Evolutionary conservation across 2,113 vertebrate species (phyloP), one percentile per base, ranked within the genome.

Genomic region (Boleophthalmus pectinirostris): DNA sequence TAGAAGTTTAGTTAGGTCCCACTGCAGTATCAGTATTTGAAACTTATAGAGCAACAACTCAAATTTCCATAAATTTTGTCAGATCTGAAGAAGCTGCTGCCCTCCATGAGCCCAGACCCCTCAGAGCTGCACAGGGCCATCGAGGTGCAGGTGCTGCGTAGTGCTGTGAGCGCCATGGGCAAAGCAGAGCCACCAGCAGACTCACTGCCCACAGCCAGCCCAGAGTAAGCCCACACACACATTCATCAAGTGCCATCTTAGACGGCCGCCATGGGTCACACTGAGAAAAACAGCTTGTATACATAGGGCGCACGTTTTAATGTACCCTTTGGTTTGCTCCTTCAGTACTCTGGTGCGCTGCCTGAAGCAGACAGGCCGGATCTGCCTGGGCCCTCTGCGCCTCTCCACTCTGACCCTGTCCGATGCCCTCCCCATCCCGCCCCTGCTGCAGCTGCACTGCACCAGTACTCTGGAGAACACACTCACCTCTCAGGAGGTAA

Each of bases 41-140:
- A 43, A 43, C 7, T 8, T 5, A 38, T 9, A 38, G 8, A 38
- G 35, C 35, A 43, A 8, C 8, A 43, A 5, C 35, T 38, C 3
- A 38, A 38, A 38, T 38, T 9, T 38, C 35, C 35, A 38, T 38
- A 38, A 5, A 5, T 38, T 81, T 33, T 69, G 73, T 75, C 90
- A 99, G 98, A 99, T 88, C 94, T 99, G 89, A 99, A 99, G 91
- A 95, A 96, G 69, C 94, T 99, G 8, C 95, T 99, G 77, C 96
- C 98, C 61, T 96, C 94, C 66, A 93, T 99, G 72, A 98, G 97
- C 87, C 97, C 97, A 64, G 97, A 99, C 89, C 97, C 98, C 5
- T 93, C 93, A 3, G 98, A 99, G 89, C 96, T 99, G 85, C 97
- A 99, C 86, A 97, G 98, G 87, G 95, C 97, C 78, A 96, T 99